Base-by-base conservation (phyloP, 2,888 invertebrate genomes). In the Acholoe squamosa region DNA sequence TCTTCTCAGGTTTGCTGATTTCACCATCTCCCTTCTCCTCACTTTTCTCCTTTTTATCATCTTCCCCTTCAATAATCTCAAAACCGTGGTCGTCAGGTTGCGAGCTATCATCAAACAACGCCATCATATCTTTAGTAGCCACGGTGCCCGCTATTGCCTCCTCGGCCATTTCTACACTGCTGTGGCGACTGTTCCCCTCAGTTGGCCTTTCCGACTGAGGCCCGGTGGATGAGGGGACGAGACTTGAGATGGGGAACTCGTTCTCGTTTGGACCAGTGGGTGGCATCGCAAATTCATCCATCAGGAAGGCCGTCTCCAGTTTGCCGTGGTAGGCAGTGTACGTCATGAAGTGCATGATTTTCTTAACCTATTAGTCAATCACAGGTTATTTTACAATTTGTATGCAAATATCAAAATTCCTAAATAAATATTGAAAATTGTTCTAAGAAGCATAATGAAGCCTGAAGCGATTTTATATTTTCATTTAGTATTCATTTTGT, bases 241-340 rank as follows among this genome's bases (percentile, higher is more conserved):
- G 90, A 31, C 80, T 88, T 34, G 51, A 31, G 7, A 91, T 80
- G 25, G 77, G 31, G 88, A 91, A 67, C 61, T 43, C 76, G 76
- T 67, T 91, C 89, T 93, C 93, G 33, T 93, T 93, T 7, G 93
- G 92, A n/a, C 91, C 90, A 0, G 93, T 92, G 0, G 98, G 97
- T 0, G 98, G 97, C 93, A 97, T 96, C 0, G 98, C 98, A 93
- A 98, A 98, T 95, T 98, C 98, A 92, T 98, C 98, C 96, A 98
- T 97, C 71, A 98, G 96, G 95, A 98, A 99, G 0, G 98, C 98
- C 94, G 98, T 97, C 96, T 99, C 99, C 77, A 99, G 96, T 88
- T 98, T 97, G 97, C 98, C 98, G 94, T 99, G 99, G 95, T 99
- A 99, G 61, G 97, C 97, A 0, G 98, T 97, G 91, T 98, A 97